A percentile compares a stretch with the other conserved stretches of the same genome.
These are phyloP conservation scores for Sesia apiformis DNA, from an alignment of 2,888 invertebrate species.

Conservation along the genomic window DNA sequence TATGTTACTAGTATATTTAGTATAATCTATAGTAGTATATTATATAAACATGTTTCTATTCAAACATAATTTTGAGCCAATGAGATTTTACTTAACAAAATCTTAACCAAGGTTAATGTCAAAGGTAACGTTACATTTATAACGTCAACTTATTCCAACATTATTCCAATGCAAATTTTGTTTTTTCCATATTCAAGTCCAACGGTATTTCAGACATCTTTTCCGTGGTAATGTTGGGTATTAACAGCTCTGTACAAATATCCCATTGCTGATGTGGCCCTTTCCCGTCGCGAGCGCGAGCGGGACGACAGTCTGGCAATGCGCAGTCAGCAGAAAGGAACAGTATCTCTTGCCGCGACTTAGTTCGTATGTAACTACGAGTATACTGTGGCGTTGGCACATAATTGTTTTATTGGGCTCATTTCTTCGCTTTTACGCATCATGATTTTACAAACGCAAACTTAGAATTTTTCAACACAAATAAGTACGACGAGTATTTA, in stretches of 20 bases:
- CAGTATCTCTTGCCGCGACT: neutral
- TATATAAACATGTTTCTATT: no score
- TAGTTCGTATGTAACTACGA: neutral
- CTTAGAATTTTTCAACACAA: neutral
- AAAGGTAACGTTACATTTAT: no score
- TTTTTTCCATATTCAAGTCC: no score
- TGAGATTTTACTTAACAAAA: no score
- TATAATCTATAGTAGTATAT: no score
- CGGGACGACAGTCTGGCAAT: constrained; percentile 60
- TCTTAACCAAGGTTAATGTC: no score
- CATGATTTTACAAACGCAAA: neutral
- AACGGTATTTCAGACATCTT: no score
- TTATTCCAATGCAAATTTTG: no score
- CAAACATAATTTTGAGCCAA: no score
- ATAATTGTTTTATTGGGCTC: neutral
- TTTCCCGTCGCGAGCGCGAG: constrained; percentile 57
- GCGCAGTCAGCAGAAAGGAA: constrained; percentile 68
- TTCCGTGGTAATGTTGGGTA: neutral
- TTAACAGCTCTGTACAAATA: constrained; percentile 41
- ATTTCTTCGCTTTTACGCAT: neutral
- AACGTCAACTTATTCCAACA: no score
- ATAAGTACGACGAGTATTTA: no score
- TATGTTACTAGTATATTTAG: no score
- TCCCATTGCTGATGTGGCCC: constrained; percentile 54
- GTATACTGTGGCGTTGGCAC: neutral